Base-by-base conservation (phyloP, 1,140 invertebrate species). In the Holotrichia oblita region DNA sequence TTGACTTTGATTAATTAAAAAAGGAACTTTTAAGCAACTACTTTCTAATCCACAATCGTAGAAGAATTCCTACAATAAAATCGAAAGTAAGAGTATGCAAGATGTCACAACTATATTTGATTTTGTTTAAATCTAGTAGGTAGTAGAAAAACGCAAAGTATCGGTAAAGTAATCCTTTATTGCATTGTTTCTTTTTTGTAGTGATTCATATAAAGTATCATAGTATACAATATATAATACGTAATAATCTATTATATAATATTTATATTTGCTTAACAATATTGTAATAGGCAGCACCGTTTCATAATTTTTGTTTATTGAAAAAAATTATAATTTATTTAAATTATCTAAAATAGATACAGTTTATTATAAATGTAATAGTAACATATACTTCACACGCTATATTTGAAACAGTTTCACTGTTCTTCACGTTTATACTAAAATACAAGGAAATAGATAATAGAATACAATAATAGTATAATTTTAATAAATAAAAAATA, bases 401-500 rank as follows among this genome's bases (percentile, higher is more conserved):
- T 55, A 55, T 17, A 55, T 55, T 55, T 55, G 48, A 17, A 55
- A 55, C 48, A 55, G 48, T 55, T 55, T n/a, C 14, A 55, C 48
- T 55, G 48, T 55, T 55, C 14, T 55, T 55, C 14, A 55, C 48
- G 14, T 17, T 55, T 55, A 55, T 17, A 55, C 17, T 55, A 34
- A 34, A 2, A 34, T 34, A 55, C n/a, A 55, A 55, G 48, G 48
- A 55, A 55, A 55, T 55, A 55, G 17, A 55, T 55, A 55, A 17
- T 55, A 55, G n/a, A 55, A 55, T 55, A 55, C 14, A 55, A 55
- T 55, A 55, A 17, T 4, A 44, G 48, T 7, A 17, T n/a, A 1
- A 34, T 27, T 69, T 22, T 69, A 69, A 69, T 69, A 22, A 69
- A 69, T 69, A 69, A 69, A 55, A 55, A 69, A 69, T 69, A 69